Evolutionary conservation across 2,888 invertebrate species (phyloP).

Genomic region (Anarsia innoxiella): DNA sequence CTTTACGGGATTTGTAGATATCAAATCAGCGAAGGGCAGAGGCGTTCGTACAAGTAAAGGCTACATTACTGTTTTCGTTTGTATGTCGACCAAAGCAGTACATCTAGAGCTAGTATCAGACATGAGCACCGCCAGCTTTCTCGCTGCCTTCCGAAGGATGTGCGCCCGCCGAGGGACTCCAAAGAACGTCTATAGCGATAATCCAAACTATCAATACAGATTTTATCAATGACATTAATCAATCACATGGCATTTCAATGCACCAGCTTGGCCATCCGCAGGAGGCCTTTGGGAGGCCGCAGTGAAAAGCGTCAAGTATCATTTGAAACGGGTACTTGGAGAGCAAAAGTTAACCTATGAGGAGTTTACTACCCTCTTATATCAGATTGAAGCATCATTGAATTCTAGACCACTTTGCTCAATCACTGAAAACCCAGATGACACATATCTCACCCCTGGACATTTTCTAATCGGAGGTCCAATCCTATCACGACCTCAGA

Average conservation of each 20-base stretch:
- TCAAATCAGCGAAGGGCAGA: background rate
- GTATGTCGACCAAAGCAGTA: background rate
- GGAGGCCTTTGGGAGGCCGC: slow-evolving; percentile 19
- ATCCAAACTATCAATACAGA: background rate
- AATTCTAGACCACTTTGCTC: slow-evolving; percentile 18
- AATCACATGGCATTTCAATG: slow-evolving; percentile 13
- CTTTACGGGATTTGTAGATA: background rate
- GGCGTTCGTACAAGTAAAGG: background rate
- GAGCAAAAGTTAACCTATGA: slow-evolving; percentile 16
- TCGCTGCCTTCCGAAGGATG: background rate
- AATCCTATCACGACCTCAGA: background rate
- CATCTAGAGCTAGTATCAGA: background rate
- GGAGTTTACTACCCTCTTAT: slow-evolving; percentile 15
- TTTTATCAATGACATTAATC: background rate
- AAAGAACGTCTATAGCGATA: background rate
- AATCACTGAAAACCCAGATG: slow-evolving; percentile 15
- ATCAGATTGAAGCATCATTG: slow-evolving; percentile 20
- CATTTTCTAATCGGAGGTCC: slow-evolving; percentile 16
- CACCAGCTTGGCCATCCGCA: slow-evolving; percentile 12
- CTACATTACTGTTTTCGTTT: too few species aligned
- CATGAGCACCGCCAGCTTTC: background rate
- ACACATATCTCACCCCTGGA: slow-evolving; percentile 15
- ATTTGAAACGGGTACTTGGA: slow-evolving; percentile 16
- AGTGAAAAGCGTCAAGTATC: slow-evolving; percentile 16
- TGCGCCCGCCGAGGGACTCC: background rate